These are phyloP conservation scores for Morinoia aosen DNA, from an alignment of 2,888 invertebrate genomes.

Conservation along the genomic window DNA sequence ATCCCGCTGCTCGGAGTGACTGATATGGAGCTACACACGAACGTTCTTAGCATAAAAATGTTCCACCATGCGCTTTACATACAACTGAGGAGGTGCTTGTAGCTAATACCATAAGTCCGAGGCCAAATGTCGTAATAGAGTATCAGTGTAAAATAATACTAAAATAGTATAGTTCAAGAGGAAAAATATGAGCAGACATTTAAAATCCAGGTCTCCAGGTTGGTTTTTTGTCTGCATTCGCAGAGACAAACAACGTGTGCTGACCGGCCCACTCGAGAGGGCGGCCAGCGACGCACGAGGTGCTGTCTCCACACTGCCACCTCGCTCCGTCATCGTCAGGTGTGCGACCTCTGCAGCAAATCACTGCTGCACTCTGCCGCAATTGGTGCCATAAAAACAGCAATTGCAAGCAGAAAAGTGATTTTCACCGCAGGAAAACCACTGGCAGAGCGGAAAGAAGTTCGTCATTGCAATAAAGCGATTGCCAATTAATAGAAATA, in stretches of 20 bases:
- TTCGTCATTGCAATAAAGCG: no score
- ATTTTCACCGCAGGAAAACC: no score
- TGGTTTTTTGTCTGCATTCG: neutral
- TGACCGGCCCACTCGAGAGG: neutral
- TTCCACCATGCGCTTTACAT: neutral
- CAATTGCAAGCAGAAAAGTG: no score
- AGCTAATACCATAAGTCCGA: no score
- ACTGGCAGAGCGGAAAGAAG: no score
- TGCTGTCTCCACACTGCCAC: neutral
- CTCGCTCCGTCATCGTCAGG: neutral
- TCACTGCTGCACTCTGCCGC: neutral
- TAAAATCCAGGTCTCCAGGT: neutral
- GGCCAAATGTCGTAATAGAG: no score
- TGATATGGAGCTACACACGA: neutral
- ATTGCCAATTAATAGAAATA: no score
- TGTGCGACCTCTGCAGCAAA: neutral
- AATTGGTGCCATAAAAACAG: no score
- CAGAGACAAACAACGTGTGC: neutral
- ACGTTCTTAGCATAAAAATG: neutral
- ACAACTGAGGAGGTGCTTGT: no score
- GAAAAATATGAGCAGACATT: neutral
- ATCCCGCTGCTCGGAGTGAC: neutral
- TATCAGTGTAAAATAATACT: no score
- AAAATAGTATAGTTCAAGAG: no score
- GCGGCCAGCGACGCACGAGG: neutral